These are phyloP conservation scores for Clanis bilineata DNA, from an alignment of 2,888 invertebrate genomes.

Conservation along the genomic window DNA sequence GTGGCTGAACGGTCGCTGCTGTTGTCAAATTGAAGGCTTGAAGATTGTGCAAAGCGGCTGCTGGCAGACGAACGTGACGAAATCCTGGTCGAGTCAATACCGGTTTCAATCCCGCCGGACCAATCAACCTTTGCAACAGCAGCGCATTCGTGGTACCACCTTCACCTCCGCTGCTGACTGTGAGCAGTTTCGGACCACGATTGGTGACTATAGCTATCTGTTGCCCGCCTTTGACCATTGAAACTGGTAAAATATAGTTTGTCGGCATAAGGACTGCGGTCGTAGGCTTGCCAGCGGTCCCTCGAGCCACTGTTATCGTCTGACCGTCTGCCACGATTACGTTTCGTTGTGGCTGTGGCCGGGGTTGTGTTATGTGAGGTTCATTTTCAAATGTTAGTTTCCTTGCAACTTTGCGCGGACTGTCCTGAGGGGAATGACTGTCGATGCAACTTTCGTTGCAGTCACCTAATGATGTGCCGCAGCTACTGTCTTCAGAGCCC, in stretches of 20 bases:
- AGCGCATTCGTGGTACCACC: conserved; percentile 83
- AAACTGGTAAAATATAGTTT: conserved; percentile 87
- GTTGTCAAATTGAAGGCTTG: conserved; percentile 67
- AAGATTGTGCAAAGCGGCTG: conserved; percentile 70
- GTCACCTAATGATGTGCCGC: conserved; percentile 84
- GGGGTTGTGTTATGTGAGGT: conserved; percentile 54
- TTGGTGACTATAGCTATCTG: conserved; percentile 88
- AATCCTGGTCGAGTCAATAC: conserved; percentile 80
- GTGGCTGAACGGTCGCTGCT: conserved; percentile 54
- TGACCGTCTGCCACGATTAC: conserved; percentile 85
- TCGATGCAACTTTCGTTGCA: conserved; percentile 76
- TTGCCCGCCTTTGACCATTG: conserved; percentile 87
- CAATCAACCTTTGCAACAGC: conserved; percentile 85
- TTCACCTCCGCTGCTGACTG: conserved; percentile 63
- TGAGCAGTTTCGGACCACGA: conserved; percentile 82
- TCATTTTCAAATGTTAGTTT: conserved; percentile 77
- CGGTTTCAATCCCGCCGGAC: conserved; percentile 83
- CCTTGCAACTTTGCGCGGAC: conserved; percentile 70
- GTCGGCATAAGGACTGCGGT: conserved; percentile 87
- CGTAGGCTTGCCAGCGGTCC: conserved; percentile 83
- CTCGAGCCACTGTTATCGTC: conserved; percentile 83
- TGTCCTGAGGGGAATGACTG: conserved; percentile 81
- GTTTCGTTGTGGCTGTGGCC: conserved; percentile 74
- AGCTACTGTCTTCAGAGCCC: conserved; percentile 90
- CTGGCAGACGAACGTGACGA: conserved; percentile 74